A percentile compares a stretch with the other conserved stretches of the same genome.
phyloP scores from a whole-genome alignment of 2,797 vertebrate genomes.

The Synanceia verrucosa region DNA sequence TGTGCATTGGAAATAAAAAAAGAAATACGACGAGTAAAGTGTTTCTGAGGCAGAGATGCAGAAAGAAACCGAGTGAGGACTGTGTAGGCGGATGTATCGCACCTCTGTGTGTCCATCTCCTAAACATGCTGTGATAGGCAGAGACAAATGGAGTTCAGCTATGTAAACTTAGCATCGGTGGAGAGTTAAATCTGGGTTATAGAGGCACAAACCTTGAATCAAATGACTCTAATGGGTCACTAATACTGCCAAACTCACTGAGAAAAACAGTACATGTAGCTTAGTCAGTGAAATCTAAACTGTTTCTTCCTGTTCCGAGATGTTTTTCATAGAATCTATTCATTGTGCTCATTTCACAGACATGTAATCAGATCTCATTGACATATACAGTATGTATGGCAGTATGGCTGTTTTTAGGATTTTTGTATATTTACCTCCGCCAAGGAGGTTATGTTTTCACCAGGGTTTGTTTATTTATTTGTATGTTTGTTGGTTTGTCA shows the following conservation, averaged over 20 bases:
- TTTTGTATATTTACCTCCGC: too few relatives aligned
- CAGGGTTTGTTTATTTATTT: too few relatives aligned
- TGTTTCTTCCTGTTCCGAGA: neutral
- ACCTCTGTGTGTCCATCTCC: conserved; percentile 5
- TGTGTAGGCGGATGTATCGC: conserved; percentile 6
- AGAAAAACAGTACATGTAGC: neutral
- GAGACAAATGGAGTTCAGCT: neutral
- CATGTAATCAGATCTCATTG: neutral
- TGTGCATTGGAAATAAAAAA: conserved; percentile 54
- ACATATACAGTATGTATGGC: neutral
- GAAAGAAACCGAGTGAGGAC: neutral
- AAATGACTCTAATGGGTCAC: neutral
- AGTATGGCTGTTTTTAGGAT: neutral
- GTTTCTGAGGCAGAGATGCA: neutral
- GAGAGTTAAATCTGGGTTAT: neutral
- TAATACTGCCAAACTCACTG: neutral
- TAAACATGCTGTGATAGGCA: neutral
- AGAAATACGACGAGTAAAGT: neutral
- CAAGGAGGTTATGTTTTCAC: too few relatives aligned
- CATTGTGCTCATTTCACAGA: neutral
- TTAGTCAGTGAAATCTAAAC: neutral
- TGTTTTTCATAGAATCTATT: neutral
- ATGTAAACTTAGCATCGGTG: neutral
- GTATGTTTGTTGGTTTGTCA: too few relatives aligned
- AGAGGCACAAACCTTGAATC: neutral